Base-by-base conservation (phyloP, 2,888 invertebrate species). In the Cephus runcator region DNA sequence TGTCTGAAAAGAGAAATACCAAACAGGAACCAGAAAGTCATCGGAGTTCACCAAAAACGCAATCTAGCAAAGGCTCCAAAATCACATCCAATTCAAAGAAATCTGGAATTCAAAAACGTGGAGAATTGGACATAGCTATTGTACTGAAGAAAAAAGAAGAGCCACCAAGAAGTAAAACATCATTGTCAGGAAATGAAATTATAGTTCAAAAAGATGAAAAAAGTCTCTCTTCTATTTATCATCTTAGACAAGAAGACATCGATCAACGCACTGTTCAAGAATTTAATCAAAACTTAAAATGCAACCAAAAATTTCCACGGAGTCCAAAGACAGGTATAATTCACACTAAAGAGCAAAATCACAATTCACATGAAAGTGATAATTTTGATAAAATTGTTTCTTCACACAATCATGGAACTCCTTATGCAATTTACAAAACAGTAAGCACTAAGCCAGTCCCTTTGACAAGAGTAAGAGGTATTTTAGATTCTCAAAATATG, bases 11-110 rank as follows among this genome's bases (percentile, higher is more conserved):
- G 23, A 56, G 9, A 56, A 23, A 56, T 56, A 56, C 56, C 23
- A 56, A 56, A 23, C 56, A 23, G 56, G 56, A 23, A 56, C 23
- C 76, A 73, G 23, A 69, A 78, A 12, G 82, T 56, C 4, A 79
- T 79, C 4, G 36, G 78, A 30, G 77, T 80, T 1, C 31, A 84
- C 36, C 79, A 79, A 34, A 82, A 83, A 56, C 33, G 79, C 56
- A 83, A 84, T 56, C 56, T 9, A 56, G 15, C 0, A 56, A 15
- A 23, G 1, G 56, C 56, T 56, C 56, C 9, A 56, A 23, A 56
- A 56, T 56, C 23, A 6, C 9, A 56, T 56, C 23, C 23, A 56
- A 23, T 56, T 56, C 23, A 56, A 56, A 56, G 56, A 56, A 56
- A 56, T 56, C 56, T 56, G 9, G 56, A 56, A 56, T 56, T 56